Percentiles rank a stretch among this genome's conserved stretches.
These are phyloP conservation scores for Trematomus loennbergii DNA, from an alignment of 2,113 vertebrate genomes.

Conservation along the genomic window DNA sequence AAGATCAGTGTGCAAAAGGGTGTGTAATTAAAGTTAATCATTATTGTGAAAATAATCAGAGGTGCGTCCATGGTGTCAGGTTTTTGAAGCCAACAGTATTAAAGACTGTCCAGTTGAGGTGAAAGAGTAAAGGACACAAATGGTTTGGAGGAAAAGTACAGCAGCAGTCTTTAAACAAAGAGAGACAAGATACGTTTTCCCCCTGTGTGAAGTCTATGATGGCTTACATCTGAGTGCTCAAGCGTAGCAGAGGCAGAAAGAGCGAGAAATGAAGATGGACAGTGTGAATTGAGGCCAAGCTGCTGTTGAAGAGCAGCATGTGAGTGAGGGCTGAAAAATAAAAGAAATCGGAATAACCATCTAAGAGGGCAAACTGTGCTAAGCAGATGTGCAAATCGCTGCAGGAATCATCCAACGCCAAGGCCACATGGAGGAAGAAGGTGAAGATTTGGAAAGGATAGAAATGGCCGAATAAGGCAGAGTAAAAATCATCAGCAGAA, in stretches of 20 bases:
- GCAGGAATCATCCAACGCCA: constrained; percentile 46
- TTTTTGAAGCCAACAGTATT: neutral
- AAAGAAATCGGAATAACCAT: neutral
- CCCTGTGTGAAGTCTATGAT: neutral
- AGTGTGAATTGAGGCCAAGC: constrained; percentile 18
- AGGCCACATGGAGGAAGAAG: constrained; percentile 17
- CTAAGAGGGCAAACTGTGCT: constrained; percentile 27
- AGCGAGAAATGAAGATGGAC: constrained; percentile 38
- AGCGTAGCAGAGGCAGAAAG: neutral
- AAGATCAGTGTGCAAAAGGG: neutral
- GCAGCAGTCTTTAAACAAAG: neutral
- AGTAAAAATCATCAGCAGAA: neutral
- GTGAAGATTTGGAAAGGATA: constrained; percentile 2
- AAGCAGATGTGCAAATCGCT: constrained; percentile 59
- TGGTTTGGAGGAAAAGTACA: neutral
- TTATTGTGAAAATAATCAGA: too few species aligned
- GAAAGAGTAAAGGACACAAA: neutral
- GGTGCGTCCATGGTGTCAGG: neutral
- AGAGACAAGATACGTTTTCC: neutral
- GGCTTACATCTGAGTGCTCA: neutral
- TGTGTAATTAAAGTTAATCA: too few species aligned
- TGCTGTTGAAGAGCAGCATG: constrained; percentile 29
- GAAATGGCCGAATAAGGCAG: neutral
- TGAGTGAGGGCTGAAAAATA: neutral
- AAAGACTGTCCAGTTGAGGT: neutral